Evolutionary conservation across 2,888 invertebrate genomes (phyloP).

Genomic region (Amiota minor): DNA sequence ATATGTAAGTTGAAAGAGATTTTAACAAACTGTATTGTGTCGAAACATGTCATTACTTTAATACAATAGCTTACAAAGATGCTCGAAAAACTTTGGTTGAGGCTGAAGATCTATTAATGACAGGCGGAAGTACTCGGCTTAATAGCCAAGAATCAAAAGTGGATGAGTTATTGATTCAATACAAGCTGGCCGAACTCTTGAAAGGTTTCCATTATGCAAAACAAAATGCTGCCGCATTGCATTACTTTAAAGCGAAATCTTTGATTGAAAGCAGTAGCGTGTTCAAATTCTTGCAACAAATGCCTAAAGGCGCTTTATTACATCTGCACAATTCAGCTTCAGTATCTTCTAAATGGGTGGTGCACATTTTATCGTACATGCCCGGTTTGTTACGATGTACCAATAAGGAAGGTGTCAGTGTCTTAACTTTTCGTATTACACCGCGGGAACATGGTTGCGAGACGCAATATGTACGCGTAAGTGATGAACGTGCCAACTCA

Average conservation of each 20-base stretch:
- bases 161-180: constrained; percentile 66
- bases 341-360: constrained; percentile 75
- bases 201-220: constrained; percentile 63
- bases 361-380: constrained; percentile 75
- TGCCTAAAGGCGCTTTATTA: constrained; percentile 77
- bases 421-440: constrained; percentile 56
- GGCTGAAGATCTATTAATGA: constrained; percentile 66
- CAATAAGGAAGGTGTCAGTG: constrained; percentile 46
- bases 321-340: constrained; percentile 76
- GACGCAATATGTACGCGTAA: constrained; percentile 59
- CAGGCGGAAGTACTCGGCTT: constrained; percentile 65
- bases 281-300: constrained; percentile 75
- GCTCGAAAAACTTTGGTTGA: constrained; percentile 65
- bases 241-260: constrained; percentile 75
- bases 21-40: too few relatives aligned
- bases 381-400: constrained; percentile 66
- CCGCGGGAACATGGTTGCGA: constrained; percentile 55
- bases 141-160: constrained; percentile 60
- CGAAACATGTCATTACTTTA: too few relatives aligned
- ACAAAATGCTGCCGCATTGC: constrained; percentile 74
- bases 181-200: constrained; percentile 64
- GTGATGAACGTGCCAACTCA: constrained; percentile 71
- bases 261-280: constrained; percentile 76
- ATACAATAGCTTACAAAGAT: constrained; percentile 61
- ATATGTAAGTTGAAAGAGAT: not conserved